Evolutionary conservation across 2,113 vertebrate species (phyloP), one percentile per base, ranked within the genome.

Genomic region (Perca flavescens): DNA sequence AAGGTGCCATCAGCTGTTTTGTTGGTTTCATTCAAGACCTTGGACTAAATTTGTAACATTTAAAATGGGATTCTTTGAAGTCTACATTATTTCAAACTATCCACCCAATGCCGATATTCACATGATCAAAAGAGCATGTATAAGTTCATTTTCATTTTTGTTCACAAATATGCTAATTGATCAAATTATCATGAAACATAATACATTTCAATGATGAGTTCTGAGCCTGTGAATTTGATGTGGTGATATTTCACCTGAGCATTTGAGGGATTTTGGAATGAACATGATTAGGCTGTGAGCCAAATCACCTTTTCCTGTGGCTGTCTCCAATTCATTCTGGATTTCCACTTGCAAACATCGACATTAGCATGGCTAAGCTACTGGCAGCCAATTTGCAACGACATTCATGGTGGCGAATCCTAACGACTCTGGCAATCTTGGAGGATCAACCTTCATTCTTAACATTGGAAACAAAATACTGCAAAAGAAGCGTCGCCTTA

Each of bases 51-150:
- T 34, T 40, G 19, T 70, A 70, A 22, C 8, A 17, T 36, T 71
- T 56, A 14, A 46, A 71, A 56, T 74, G 10, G n/a, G 28, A 80
- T 80, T 74, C 22, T 65, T 22, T 57, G 56, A 67, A 56, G 25
- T 77, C 21, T 5, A 43, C 11, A 46, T 77, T 19, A 34, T 66
- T 53, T 36, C 11, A 66, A 16, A 60, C 34, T 21, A 13, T 61
- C 15, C 25, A 21, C 4, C 28, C 28, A 11, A 11, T 61, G 40
- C 56, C 21, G 46, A 83, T 52, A 11, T 58, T 16, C n/a, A 56
- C 50, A 61, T 57, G 58, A 79, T 65, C 31, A 47, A 46, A 61
- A 31, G 1, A 47, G 22, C 15, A 62, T 28, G 16, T 46, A 46
- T 46, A 43, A 64, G 76, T 34, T 57, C 7, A 63, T 56, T 61